These are phyloP conservation scores for Passer domesticus DNA, from an alignment of 2,113 vertebrate species.

Conservation along the genomic window DNA sequence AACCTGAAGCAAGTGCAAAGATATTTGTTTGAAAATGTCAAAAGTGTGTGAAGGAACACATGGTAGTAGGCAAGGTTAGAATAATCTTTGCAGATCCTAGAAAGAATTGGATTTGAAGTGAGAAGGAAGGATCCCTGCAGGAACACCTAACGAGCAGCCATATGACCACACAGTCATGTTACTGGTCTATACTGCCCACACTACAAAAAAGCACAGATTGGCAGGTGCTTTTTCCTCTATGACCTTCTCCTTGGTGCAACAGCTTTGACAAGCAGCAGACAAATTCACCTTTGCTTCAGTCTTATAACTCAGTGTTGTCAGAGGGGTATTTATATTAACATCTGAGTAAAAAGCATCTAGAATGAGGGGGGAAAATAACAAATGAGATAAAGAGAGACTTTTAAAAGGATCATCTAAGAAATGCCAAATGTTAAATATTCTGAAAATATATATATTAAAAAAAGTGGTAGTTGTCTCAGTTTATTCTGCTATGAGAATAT, in stretches of 20 bases:
- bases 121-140: neutral
- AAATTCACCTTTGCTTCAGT: neutral
- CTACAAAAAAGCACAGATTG: neutral
- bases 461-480: neutral
- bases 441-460: neutral
- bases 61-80: neutral
- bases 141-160: neutral
- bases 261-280: neutral
- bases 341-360: neutral
- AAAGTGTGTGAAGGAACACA: neutral
- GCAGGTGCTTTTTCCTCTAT: neutral
- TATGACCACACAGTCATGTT: neutral
- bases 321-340: neutral
- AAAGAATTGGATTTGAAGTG: neutral
- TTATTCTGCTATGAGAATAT: neutral
- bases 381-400: neutral
- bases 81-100: neutral
- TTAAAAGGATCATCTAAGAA: neutral
- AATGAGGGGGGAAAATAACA: neutral
- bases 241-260: neutral
- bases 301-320: neutral
- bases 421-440: neutral
- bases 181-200: neutral
- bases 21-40: neutral
- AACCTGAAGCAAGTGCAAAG: neutral